Evolutionary conservation across 2,113 vertebrate species (phyloP), one percentile per base, ranked within the genome.

Genomic region (Phalacrocorax aristotelis): DNA sequence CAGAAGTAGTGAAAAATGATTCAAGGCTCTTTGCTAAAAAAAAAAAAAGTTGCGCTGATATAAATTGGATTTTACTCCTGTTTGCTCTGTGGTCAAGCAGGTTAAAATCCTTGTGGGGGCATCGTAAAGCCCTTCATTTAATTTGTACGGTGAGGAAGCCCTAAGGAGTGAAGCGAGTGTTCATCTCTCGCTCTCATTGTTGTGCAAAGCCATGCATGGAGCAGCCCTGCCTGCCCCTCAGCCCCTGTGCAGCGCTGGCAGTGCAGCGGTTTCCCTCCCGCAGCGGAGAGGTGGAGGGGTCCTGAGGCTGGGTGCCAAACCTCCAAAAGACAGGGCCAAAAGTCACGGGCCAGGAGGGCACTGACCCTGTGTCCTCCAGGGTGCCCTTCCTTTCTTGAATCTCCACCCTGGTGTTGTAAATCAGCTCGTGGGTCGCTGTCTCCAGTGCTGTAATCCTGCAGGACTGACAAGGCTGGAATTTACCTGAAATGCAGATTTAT

Each of bases 401-500:
- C 68, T 71, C 69, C 62, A 51, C 30, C n/a, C 16, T 34, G 61
- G 15, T 49, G 74, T 76, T 92, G 78, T n/a, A 62, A 40, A 82
- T 51, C 64, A 86, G 62, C 75, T 80, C 27, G 1, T 9, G 23
- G 72, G 42, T 70, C 1, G 0, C 85, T n/a, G 10, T n/a, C 88
- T 94, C 72, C 62, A 30, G 68, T 4, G 3, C 65, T 81, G 64
- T 78, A 78, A 93, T 89, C 86, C 88, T 93, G 85, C 90, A 89
- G 90, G 76, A 70, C 52, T 86, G 93, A 77, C 79, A 83, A n/a
- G 76, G 55, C 82, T 90, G 79, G 88, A 81, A 86, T 75, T 70
- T 49, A 85, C 81, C 83, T 94, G 88, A 95, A 97, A 97, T 90
- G 93, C 95, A 94, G 88, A 80, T 83, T 23, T 14, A 5, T 6